These are phyloP conservation scores for Onthophagus sagittarius DNA, from an alignment of 2,888 invertebrate genomes.

Conservation along the genomic window DNA sequence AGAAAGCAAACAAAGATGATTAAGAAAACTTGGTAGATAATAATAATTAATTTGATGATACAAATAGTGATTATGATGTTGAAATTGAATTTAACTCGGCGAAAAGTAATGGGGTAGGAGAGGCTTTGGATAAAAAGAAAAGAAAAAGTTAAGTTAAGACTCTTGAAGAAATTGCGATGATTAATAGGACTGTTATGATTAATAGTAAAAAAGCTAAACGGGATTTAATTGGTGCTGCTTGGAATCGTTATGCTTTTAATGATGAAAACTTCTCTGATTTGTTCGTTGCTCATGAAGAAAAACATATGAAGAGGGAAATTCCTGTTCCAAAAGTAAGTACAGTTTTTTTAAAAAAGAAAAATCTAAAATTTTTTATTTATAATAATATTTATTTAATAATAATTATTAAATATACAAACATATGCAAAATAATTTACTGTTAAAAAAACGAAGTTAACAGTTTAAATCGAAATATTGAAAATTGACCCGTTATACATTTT, in stretches of 20 bases:
- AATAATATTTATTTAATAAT: too few species aligned
- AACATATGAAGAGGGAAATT: slow-evolving; percentile 78
- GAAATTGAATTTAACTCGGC: slow-evolving; percentile 41
- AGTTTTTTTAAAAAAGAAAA: too few species aligned
- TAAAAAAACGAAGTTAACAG: too few species aligned
- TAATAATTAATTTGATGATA: slow-evolving; percentile 6
- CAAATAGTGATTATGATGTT: slow-evolving; percentile 51
- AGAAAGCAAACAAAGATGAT: slow-evolving; percentile 20
- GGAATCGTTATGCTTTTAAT: slow-evolving; percentile 91
- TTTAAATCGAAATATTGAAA: too few species aligned
- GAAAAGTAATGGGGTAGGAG: slow-evolving; percentile 45
- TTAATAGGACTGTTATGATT: slow-evolving; percentile 87
- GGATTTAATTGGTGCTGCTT: slow-evolving; percentile 85
- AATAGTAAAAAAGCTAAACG: slow-evolving; percentile 87
- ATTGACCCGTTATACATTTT: too few species aligned
- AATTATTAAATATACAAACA: too few species aligned
- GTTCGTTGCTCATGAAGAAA: slow-evolving; percentile 92
- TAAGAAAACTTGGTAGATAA: slow-evolving; percentile 25
- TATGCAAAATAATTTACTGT: too few species aligned
- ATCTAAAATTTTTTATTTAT: too few species aligned
- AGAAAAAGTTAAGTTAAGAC: slow-evolving; percentile 66
- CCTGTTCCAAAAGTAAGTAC: slow-evolving; percentile 78
- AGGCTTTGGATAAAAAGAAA: slow-evolving; percentile 41
- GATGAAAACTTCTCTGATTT: slow-evolving; percentile 91
- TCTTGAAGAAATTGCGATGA: slow-evolving; percentile 85